These are phyloP conservation scores for Lasius platythorax DNA, from an alignment of 2,888 invertebrate species.

Conservation along the genomic window DNA sequence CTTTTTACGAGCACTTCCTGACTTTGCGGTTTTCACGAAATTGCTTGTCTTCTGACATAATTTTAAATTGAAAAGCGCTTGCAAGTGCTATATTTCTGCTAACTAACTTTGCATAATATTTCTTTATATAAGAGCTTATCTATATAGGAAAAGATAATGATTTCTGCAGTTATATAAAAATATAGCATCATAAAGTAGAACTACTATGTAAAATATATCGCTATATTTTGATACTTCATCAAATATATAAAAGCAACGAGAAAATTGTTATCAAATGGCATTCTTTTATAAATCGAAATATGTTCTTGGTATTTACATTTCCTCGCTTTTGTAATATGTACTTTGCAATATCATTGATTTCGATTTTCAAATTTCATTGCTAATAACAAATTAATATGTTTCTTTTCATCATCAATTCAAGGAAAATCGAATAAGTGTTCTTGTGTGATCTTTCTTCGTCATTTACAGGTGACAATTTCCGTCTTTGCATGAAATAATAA, in stretches of 20 bases:
- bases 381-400: background rate
- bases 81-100: background rate
- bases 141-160: background rate
- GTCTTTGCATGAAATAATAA: background rate
- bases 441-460: background rate
- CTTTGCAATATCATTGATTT: slow-evolving; percentile 9
- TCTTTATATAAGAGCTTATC: background rate
- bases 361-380: background rate
- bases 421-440: background rate
- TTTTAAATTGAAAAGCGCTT: background rate
- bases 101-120: background rate
- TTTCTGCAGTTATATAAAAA: background rate
- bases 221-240: background rate
- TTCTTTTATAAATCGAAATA: background rate
- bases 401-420: background rate
- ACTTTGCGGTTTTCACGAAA: slow-evolving; percentile 4
- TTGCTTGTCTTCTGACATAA: background rate
- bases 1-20: slow-evolving; percentile 18
- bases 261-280: background rate
- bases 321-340: background rate
- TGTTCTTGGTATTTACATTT: background rate
- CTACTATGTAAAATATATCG: background rate
- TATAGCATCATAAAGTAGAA: background rate
- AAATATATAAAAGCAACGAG: background rate
- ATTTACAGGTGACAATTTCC: background rate